A percentile compares a stretch with the other conserved stretches of the same genome.
Conservation (phyloP, 1,140 invertebrate genomes). For the Micrasema longulum region DNA sequence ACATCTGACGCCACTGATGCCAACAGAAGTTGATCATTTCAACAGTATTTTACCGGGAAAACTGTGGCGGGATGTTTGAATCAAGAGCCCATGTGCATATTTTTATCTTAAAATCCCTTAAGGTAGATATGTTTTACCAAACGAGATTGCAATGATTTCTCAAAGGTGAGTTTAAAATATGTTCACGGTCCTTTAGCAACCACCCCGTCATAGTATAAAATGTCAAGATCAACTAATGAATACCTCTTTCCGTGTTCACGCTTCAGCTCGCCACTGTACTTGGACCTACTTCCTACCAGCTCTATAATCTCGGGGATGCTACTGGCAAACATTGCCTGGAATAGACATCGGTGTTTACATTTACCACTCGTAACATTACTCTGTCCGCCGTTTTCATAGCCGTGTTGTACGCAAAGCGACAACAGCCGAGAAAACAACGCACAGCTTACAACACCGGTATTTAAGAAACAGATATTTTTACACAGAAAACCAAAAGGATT, state of each 20-base stretch:
- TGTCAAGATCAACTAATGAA: constrained; percentile 63
- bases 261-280: constrained; percentile 97
- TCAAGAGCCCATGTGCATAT: not conserved
- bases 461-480: constrained; percentile 2
- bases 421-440: constrained; percentile 13
- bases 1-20: constrained; percentile 70
- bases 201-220: constrained; percentile 64
- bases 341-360: constrained; percentile 70
- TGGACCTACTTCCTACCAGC: constrained; percentile 96
- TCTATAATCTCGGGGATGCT: constrained; percentile 99
- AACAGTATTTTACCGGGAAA: constrained; percentile 55
- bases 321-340: constrained; percentile 97
- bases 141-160: no score
- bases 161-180: constrained; percentile 11
- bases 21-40: constrained; percentile 48
- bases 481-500: constrained; percentile 3
- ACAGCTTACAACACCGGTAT: constrained; percentile 5
- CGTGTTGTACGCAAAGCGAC: not conserved
- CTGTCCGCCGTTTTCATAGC: constrained; percentile 17
- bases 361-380: constrained; percentile 32
- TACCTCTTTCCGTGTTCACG: constrained; percentile 98
- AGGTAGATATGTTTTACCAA: not conserved
- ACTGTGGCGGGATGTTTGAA: constrained; percentile 7
- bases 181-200: constrained; percentile 78
- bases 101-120: constrained; percentile 8